Percentiles rank a stretch among this genome's conserved stretches.
These are phyloP conservation scores for Antheraea mylitta DNA, from an alignment of 1,140 invertebrate genomes.

Conservation along the genomic window DNA sequence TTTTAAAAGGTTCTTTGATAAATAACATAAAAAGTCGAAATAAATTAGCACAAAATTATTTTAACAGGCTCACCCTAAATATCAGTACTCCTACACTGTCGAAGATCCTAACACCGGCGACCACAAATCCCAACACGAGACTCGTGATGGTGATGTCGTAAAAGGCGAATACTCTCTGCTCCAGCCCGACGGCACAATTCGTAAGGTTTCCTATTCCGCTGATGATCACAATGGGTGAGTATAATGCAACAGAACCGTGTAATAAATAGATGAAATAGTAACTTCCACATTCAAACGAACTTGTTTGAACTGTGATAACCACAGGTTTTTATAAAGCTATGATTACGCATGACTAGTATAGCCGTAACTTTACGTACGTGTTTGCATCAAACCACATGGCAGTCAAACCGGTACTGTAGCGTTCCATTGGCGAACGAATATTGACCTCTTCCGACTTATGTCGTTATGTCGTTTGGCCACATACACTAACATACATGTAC, in stretches of 20 bases:
- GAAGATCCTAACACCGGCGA: slow-evolving; percentile 76
- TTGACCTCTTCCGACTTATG: slow-evolving; percentile 56
- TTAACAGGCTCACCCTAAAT: slow-evolving; percentile 73
- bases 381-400: slow-evolving; percentile 50
- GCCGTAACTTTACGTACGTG: slow-evolving; percentile 16
- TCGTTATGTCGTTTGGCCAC: slow-evolving; percentile 32
- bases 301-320: slow-evolving; percentile 19
- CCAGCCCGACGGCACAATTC: slow-evolving; percentile 63
- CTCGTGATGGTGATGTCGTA: slow-evolving; percentile 79
- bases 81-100: slow-evolving; percentile 75
- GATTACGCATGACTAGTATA: slow-evolving; percentile 25
- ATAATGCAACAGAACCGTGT: slow-evolving; percentile 13
- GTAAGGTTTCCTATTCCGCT: slow-evolving; percentile 65
- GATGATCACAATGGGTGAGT: slow-evolving; percentile 63
- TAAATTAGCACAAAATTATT: neutral
- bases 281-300: slow-evolving; percentile 45
- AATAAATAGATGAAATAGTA: slow-evolving; percentile 30
- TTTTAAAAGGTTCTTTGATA: too few species aligned
- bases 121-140: slow-evolving; percentile 74
- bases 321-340: slow-evolving; percentile 31
- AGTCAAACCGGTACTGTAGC: slow-evolving; percentile 52
- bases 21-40: too few species aligned
- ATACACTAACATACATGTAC: slow-evolving; percentile 28
- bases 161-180: slow-evolving; percentile 81
- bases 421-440: slow-evolving; percentile 50